Base-by-base conservation (phyloP, 2,113 vertebrate genomes). In the Melanocharis versteri region DNA sequence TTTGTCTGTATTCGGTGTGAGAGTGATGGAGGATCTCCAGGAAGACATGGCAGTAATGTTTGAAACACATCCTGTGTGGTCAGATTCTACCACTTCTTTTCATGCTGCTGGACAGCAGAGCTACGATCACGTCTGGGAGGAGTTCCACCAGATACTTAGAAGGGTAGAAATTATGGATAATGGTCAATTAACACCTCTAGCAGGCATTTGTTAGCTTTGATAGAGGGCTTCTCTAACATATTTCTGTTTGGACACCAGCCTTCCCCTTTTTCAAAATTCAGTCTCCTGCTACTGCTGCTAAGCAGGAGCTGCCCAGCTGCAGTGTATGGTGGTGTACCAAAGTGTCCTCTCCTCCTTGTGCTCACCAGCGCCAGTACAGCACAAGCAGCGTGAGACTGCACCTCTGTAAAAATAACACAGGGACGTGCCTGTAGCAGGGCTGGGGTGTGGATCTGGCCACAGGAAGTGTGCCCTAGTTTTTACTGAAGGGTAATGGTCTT, bases 11-110 rank as follows among this genome's bases (percentile, higher is more conserved):
- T 48, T 58, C 72, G 28, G 33, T 92, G 44, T 81, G 69, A 84
- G 21, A 15, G 97, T 97, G 30, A 91, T 96, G 57, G 95, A 98
- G 30, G 81, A 82, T 68, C 90, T 99, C 16, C 98, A 97, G 85
- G 90, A 98, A 26, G 96, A 97, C 0, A 48, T 21, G 0, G 72
- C 90, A 73, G 73, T 33, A 9, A 83, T 92, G 21, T 58, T 87
- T 11, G 28, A 87, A 20, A 69, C 68, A 50, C 50, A n/a, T 39
- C 65, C 83, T 19, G n/a, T 72, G 12, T 22, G 10, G 20, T 61
- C 87, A 40, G 72, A 90, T 58, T 92, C 50, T 15, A 16, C n/a
- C 5, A n/a, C 92, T 91, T 85, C 92, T 91, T 75, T 96, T 85
- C 68, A 13, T 39, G 47, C 21, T 30, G 45, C 87, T 39, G 45